A percentile compares a stretch with the other conserved stretches of the same genome.
Conservation (phyloP, 1,140 invertebrate species). For the Bombus pyrosoma region DNA sequence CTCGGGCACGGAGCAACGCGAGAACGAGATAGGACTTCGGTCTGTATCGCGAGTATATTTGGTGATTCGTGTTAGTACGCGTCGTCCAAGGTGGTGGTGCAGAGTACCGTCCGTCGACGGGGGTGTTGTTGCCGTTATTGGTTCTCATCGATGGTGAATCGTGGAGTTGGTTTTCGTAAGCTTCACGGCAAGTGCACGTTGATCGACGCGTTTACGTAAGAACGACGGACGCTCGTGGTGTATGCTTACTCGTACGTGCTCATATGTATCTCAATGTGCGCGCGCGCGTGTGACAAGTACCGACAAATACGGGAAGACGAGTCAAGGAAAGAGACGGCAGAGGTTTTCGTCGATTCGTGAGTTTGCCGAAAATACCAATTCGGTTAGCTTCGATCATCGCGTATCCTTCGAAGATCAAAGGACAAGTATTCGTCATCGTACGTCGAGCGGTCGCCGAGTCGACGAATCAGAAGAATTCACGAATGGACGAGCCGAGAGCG, state of each 20-base stretch:
- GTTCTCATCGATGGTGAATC: constrained; percentile 41
- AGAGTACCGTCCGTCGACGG: constrained; percentile 6
- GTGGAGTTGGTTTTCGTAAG: neutral
- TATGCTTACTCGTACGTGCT: constrained; percentile 27
- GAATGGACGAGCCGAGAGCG: constrained; percentile 68
- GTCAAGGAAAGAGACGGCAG: constrained; percentile 45
- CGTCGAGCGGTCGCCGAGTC: neutral
- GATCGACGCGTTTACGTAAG: constrained; percentile 65
- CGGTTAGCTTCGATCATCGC: neutral
- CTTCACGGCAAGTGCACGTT: constrained; percentile 39
- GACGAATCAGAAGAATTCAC: constrained; percentile 48
- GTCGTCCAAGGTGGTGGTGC: constrained; percentile 1
- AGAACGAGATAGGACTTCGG: neutral
- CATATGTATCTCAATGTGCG: constrained; percentile 57
- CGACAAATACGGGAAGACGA: constrained; percentile 36
- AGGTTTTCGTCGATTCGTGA: constrained; percentile 57
- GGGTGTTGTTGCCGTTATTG: constrained; percentile 34
- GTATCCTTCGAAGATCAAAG: neutral
- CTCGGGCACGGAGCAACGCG: constrained; percentile 26
- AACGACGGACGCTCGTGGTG: constrained; percentile 47
- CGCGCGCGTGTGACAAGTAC: constrained; percentile 57
- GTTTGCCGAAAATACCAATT: constrained; percentile 35
- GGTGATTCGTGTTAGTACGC: constrained; percentile 14
- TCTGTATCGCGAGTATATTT: constrained; percentile 22
- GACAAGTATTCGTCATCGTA: neutral